Evolutionary conservation across 2,888 invertebrate species (phyloP), one percentile per base, ranked within the genome.

Genomic region (Syrista parreyssii): DNA sequence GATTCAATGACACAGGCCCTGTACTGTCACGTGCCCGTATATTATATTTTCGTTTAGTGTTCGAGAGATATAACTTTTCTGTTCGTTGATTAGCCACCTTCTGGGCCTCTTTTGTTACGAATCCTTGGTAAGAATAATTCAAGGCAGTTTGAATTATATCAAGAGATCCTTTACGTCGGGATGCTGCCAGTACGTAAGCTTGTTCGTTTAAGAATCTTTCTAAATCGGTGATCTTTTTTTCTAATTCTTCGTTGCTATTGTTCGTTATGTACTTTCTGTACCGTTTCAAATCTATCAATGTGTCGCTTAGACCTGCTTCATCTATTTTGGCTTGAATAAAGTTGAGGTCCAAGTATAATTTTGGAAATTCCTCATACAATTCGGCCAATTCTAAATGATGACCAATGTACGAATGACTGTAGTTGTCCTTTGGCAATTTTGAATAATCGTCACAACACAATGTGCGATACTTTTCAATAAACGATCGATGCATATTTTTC

Each of bases 131-230:
- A n/a, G 94, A 93, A 87, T 95, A 93, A 84, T 94, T 94, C 34
- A 96, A 91, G 4, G 95, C 95, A 82, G 95, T 94, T 88, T 96
- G 96, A 31, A 96, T 91, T 72, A 96, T 93, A 88, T 95, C 95
- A 0, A 91, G 82, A 68, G 90, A 89, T 4, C 86, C 80, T 71
- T 94, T 93, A 81, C 92, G 92, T 11, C 93, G 93, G 84, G 94
- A 94, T 77, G 93, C 93, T 83, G 94, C 93, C 73, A 96, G 91
- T 80, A 94, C 93, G 34, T 93, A 93, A 3, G 95, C 95, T 83
- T 94, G 93, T 3, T 93, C 93, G 83, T 93, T 93, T 30, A 96
- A 91, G 89, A 95, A 96, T 68, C 92, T 92, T 87, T 93, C 93
- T 78, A 95, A 92, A 83, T 93, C 94, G 76, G 88, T 86, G 1